Evolutionary conservation across 2,113 vertebrate genomes (phyloP).

Genomic region (Muscicapa adusta): DNA sequence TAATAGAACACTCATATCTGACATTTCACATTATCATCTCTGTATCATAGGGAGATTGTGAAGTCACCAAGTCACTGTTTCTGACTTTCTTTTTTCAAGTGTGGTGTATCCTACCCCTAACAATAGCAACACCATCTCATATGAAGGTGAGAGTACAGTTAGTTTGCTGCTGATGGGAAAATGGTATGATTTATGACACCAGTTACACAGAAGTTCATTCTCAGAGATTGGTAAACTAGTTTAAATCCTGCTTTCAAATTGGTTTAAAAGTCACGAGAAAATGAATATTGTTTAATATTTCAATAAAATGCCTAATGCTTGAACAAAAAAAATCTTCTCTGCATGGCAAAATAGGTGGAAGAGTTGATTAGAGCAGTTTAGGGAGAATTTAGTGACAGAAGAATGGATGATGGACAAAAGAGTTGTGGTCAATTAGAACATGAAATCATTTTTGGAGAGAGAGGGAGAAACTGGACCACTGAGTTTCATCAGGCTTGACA

Average conservation of each 20-base stretch:
- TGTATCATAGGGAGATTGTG: neutral
- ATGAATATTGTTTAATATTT: slow-evolving; percentile 17
- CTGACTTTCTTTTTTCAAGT: neutral
- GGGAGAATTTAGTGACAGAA: neutral
- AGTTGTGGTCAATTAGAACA: neutral
- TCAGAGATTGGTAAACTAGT: neutral
- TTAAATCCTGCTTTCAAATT: neutral
- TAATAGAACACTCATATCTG: neutral
- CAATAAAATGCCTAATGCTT: neutral
- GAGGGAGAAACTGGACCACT: neutral
- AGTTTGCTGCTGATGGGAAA: neutral
- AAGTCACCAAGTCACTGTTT: neutral
- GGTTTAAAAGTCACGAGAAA: neutral
- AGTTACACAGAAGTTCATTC: neutral
- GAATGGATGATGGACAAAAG: neutral
- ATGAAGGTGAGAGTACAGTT: neutral
- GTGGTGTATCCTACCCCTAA: neutral
- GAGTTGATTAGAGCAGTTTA: neutral
- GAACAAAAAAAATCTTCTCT: neutral
- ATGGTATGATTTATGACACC: neutral
- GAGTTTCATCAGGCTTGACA: neutral
- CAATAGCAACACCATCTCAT: neutral
- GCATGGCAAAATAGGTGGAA: neutral
- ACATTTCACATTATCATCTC: neutral
- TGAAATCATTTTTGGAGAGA: accelerated